Base-by-base conservation (phyloP, 2,888 invertebrate species). In the Helleia helle region DNA sequence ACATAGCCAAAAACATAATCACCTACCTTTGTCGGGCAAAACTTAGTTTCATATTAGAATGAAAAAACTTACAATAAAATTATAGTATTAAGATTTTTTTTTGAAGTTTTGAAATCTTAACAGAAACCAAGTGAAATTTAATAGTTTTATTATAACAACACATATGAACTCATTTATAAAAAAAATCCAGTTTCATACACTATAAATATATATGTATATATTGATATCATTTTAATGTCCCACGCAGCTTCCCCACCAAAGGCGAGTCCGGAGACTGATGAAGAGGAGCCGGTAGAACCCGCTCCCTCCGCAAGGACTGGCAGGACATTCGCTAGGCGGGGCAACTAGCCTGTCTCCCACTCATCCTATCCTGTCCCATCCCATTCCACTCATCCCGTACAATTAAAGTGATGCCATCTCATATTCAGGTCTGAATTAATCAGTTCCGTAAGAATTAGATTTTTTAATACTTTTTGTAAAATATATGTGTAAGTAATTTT, bases 401-500 rank as follows among this genome's bases (percentile, higher is more conserved):
- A n/a, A 28, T 17, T 11, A 22, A 13, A 41, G 42, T 45, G 44
- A 46, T 43, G 46, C 51, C 54, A 47, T 51, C 42, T 45, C 40
- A 48, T 51, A 46, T 49, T 49, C 43, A 46, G 50, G 46, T 52
- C 46, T 48, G 38, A 52, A 48, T 51, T 59, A 54, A 58, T 58
- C 56, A 51, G 50, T 55, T 40, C 47, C 45, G 17, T 57, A 63
- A 56, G 56, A 62, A 63, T 62, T 58, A 62, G 58, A 62, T 62
- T 62, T 64, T 56, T 67, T 70, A 67, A 67, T 65, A 65, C 63
- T 57, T 61, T 64, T 64, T 79, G 69, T 80, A 80, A 80, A 79
- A 80, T 77, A 34, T 22, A 71, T 60, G 59, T 69, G 57, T 80
- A 76, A 76, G 77, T 76, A 66, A 70, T 74, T 73, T 72, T 70